A percentile compares a stretch with the other conserved stretches of the same genome.
Conservation (phyloP, 2,888 invertebrate genomes). For the Leptura quadrifasciata region DNA sequence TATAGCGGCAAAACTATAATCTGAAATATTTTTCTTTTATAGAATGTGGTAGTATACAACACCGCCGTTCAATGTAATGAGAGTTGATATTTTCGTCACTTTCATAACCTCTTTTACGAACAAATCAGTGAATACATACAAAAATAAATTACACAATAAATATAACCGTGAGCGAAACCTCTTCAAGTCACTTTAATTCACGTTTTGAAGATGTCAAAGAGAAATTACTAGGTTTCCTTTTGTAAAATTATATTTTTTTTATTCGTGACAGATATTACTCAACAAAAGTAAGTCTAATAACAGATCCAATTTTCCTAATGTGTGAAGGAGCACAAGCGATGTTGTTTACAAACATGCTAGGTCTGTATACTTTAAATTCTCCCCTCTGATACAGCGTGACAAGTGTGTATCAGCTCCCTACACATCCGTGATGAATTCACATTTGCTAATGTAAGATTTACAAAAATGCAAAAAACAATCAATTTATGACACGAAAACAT, state of each 20-base stretch:
- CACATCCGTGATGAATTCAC: background rate
- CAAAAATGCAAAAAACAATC: background rate
- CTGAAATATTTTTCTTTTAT: no score
- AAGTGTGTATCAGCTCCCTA: background rate
- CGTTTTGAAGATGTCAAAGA: background rate
- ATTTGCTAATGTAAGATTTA: background rate
- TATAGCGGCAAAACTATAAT: no score
- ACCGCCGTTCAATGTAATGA: no score
- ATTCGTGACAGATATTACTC: background rate
- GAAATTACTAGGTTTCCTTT: background rate
- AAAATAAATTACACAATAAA: no score
- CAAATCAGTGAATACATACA: no score
- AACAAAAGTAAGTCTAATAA: background rate
- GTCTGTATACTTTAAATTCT: background rate
- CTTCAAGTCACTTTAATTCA: no score
- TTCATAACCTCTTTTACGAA: no score
- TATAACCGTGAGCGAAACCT: no score
- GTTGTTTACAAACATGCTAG: conserved; percentile 1
- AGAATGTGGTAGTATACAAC: no score
- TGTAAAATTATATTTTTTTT: background rate
- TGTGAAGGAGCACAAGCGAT: background rate
- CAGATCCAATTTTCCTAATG: background rate
- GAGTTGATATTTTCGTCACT: no score
- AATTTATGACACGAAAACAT: background rate
- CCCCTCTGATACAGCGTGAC: background rate